Evolutionary conservation across 2,113 vertebrate genomes (phyloP), one percentile per base, ranked within the genome.

Genomic region (Lycaon pictus): DNA sequence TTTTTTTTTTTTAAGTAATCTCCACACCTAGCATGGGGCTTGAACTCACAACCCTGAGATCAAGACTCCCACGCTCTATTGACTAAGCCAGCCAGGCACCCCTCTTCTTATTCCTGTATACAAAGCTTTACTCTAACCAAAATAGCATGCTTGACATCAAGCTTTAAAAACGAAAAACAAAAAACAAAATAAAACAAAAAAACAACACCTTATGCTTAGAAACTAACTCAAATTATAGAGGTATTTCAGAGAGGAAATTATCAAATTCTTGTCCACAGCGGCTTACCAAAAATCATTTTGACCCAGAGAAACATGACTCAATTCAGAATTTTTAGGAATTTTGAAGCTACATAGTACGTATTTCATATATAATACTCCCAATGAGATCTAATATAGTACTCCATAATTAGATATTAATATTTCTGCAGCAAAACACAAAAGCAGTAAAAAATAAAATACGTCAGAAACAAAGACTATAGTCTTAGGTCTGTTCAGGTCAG

Each of bases 381-480:
- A 53, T 87, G n/a, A 95, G 25, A 16, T 63, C 83, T 95, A 27
- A 81, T 55, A 56, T 10, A 74, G 55, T 48, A 65, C 16, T 60
- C n/a, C n/a, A 82, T 23, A 72, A 29, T 82, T n/a, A 88, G 56
- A 65, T 76, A 82, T 51, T 74, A 95, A 53, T 55, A 95, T 72
- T 43, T 95, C 25, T 37, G 27, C 7, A 71, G 23, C 27, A 86
- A 91, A 92, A 92, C 27, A 86, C 62, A 74, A 43, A 12, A 87
- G 51, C 53, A 71, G 27, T 65, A 88, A 88, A 20, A 91, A 69
- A 48, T 20, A 76, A 89, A 89, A 3, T 32, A 32, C 63, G 19
- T 85, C 43, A 69, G 19, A 95, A 95, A 95, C 63, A 92, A 95
- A 80, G 25, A 85, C 58, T 67, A 27, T 56, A 84, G 35, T 79